phyloP scores from a whole-genome alignment of 2,113 vertebrate species.

The Glaucomys volans region DNA sequence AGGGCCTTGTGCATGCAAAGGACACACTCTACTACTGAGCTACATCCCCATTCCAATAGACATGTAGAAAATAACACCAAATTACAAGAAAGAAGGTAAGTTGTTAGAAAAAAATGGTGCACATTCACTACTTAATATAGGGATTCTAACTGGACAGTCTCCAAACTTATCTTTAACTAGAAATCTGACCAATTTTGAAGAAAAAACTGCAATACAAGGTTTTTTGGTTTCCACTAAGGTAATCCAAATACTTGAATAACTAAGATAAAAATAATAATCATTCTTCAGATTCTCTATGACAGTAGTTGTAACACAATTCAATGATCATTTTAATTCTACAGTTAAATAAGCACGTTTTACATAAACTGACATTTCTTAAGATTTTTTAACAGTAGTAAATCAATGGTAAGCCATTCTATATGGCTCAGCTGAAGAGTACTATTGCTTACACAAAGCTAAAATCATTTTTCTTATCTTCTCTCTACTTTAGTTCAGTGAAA shows the following conservation, averaged over 20 bases:
- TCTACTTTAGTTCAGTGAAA: neutral
- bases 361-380: neutral
- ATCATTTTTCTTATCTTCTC: neutral
- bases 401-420: neutral
- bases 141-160: neutral
- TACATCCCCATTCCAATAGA: too few species aligned
- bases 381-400: neutral
- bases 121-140: neutral
- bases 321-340: conserved; percentile 37
- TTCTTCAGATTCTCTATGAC: neutral
- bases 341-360: conserved; percentile 9
- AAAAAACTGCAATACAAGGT: conserved; percentile 11
- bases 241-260: conserved; percentile 39
- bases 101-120: neutral
- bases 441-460: neutral
- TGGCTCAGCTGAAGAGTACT: neutral
- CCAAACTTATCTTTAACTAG: neutral
- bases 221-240: conserved; percentile 26
- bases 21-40: too few species aligned
- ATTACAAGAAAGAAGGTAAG: neutral
- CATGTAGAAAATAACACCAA: neutral
- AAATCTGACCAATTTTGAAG: neutral
- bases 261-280: neutral
- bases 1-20: too few species aligned
- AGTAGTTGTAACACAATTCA: neutral